These are phyloP conservation scores for Myripristis jacobus DNA, from an alignment of 2,797 vertebrate species.

Conservation along the genomic window DNA sequence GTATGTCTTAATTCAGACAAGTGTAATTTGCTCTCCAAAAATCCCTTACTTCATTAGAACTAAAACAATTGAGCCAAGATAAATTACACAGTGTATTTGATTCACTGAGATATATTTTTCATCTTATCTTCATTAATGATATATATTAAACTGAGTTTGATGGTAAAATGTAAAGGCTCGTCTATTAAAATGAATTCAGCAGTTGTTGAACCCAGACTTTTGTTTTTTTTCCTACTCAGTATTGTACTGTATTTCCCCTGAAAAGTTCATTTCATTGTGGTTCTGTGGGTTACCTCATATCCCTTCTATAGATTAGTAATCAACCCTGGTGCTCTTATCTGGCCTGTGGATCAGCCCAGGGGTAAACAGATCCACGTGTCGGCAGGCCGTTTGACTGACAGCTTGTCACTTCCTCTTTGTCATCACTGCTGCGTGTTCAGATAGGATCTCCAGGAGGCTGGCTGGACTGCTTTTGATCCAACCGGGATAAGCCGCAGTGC, in stretches of 20 bases:
- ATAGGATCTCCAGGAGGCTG: slow-evolving; percentile 79
- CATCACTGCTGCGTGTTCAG: slow-evolving; percentile 58
- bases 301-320: slow-evolving; percentile 67
- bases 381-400: slow-evolving; percentile 78
- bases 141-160: neutral
- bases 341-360: slow-evolving; percentile 65
- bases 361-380: slow-evolving; percentile 85
- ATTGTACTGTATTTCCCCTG: slow-evolving; percentile 19
- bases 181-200: slow-evolving; percentile 23
- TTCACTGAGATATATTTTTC: slow-evolving; percentile 11
- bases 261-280: slow-evolving; percentile 47
- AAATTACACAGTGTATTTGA: slow-evolving; percentile 54
- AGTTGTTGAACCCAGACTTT: slow-evolving; percentile 27
- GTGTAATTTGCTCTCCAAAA: slow-evolving; percentile 53
- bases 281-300: slow-evolving; percentile 63
- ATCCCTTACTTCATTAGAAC: slow-evolving; percentile 56
- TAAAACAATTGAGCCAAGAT: slow-evolving; percentile 52
- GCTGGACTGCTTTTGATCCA: slow-evolving; percentile 74
- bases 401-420: slow-evolving; percentile 82
- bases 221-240: slow-evolving; percentile 8
- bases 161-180: neutral
- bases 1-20: slow-evolving; percentile 48
- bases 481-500: slow-evolving; percentile 59
- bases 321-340: slow-evolving; percentile 73
- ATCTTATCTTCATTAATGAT: too few species aligned